Conservation (phyloP, 2,797 vertebrate genomes). For the Onychomys arenicola region DNA sequence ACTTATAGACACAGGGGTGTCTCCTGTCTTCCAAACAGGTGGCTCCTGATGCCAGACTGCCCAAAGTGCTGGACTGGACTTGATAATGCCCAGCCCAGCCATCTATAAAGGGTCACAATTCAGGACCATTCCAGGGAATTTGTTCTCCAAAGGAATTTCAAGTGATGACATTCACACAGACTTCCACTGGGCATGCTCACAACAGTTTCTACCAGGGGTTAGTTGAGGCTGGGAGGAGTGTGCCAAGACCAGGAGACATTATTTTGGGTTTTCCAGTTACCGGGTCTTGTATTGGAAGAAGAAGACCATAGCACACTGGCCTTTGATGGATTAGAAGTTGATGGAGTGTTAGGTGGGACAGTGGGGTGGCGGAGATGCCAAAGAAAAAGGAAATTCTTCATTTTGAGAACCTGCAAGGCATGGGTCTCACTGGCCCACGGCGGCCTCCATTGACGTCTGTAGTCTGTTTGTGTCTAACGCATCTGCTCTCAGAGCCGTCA, state of each 20-base stretch:
- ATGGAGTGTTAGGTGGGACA: conserved; percentile 11
- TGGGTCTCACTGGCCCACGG: conserved; percentile 46
- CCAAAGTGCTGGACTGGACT: neutral
- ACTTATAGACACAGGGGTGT: neutral
- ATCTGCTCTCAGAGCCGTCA: conserved; percentile 75
- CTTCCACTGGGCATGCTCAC: conserved; percentile 59
- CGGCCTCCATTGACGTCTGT: conserved; percentile 69
- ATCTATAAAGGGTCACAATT: neutral
- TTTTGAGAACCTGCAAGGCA: conserved; percentile 67
- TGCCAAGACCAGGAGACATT: conserved; percentile 56
- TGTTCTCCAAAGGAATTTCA: conserved; percentile 65
- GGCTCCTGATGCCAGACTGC: neutral
- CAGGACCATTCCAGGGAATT: neutral
- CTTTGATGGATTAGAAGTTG: conserved; percentile 62
- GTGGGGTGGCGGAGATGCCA: neutral
- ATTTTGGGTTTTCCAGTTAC: conserved; percentile 69
- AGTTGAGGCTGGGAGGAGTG: conserved; percentile 74
- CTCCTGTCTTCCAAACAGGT: neutral
- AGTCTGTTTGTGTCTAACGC: conserved; percentile 67
- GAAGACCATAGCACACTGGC: conserved; percentile 23
- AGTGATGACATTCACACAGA: conserved; percentile 15
- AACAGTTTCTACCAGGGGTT: conserved; percentile 48
- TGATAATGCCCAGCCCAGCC: neutral
- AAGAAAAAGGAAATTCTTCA: neutral
- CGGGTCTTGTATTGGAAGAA: conserved; percentile 67